Evolutionary conservation across 2,888 invertebrate species (phyloP).

Genomic region (Heteropelma amictum): DNA sequence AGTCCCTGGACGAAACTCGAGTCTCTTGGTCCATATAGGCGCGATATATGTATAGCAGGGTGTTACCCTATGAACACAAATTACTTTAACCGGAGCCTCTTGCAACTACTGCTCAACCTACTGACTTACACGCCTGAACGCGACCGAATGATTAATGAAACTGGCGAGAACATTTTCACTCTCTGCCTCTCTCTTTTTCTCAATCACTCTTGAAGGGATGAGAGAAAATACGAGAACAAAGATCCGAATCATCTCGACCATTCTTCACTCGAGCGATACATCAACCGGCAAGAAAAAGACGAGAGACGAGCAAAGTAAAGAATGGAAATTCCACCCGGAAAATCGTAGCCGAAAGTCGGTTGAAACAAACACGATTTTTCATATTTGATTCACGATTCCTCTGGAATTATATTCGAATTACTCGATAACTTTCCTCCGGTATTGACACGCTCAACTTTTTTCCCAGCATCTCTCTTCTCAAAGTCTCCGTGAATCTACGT

Average conservation of each 20-base stretch:
- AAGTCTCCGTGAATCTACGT: too few species aligned
- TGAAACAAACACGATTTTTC: neutral
- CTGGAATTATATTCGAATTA: neutral
- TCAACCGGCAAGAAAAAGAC: too few species aligned
- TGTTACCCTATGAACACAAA: conserved; percentile 54
- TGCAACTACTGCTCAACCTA: conserved; percentile 47
- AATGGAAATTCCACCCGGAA: too few species aligned
- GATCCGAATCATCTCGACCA: too few species aligned
- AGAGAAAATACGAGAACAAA: too few species aligned
- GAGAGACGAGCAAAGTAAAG: too few species aligned
- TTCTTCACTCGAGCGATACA: too few species aligned
- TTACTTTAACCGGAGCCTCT: conserved; percentile 58
- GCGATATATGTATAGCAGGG: conserved; percentile 4
- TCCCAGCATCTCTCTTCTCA: too few species aligned
- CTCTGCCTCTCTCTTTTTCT: neutral
- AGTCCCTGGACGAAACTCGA: conserved; percentile 56
- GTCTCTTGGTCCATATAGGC: conserved; percentile 49
- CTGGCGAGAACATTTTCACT: conserved; percentile 35
- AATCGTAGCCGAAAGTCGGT: too few species aligned
- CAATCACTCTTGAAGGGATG: too few species aligned
- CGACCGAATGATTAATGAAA: conserved; percentile 58
- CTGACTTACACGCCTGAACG: conserved; percentile 48
- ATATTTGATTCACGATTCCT: neutral
- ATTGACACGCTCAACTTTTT: too few species aligned
- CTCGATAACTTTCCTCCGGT: too few species aligned